Evolutionary conservation across 2,888 invertebrate species (phyloP), one percentile per base, ranked within the genome.

Genomic region (Cantharis flavilabris): DNA sequence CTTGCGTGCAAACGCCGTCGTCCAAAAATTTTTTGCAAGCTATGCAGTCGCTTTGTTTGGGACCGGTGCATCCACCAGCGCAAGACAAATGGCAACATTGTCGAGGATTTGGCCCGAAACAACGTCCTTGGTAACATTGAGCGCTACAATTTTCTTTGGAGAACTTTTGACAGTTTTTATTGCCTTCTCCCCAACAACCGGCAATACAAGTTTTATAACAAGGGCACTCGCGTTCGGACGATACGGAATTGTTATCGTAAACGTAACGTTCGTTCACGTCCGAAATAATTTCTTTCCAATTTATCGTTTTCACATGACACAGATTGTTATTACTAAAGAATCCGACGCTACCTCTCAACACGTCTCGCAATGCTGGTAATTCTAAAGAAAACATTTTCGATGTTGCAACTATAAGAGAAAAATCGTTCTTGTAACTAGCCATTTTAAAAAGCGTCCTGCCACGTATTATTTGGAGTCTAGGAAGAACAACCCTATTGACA

Each of bases 1-100:
- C 97, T 87, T 97, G 95, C 76, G 97, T 97, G 88, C 99, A 99
- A 18, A 95, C 95, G 13, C 98, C 98, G 85, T 98, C 97, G 85
- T 99, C 97, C 87, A 96, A 96, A 88, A 98, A 98, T 88, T 98
- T 97, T 84, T 95, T 93, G 87, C 99, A 99, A 0, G 98, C 98
- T 83, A 97, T 92, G 87, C 99, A 99, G 87, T 98, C 97, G 85
- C 94, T 96, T 83, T 97, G 96, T 78, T 95, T 94, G 0, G 98
- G 98, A 0, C 98, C 99, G 0, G 93, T 95, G 87, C 99, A 99
- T 11, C 99, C 99, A 16, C 98, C 99, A 7, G 98, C 98, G 88
- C 99, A 99, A 88, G 98, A 98, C 11, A 97, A 91, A 88, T 99
- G 98, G 87, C 99, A 99, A 87, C 99, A 99, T 86, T 98, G 96